Percentiles rank a stretch among this genome's conserved stretches.
Evolutionary conservation across 1,140 invertebrate species (phyloP).

Genomic region (Hyles vespertilio): DNA sequence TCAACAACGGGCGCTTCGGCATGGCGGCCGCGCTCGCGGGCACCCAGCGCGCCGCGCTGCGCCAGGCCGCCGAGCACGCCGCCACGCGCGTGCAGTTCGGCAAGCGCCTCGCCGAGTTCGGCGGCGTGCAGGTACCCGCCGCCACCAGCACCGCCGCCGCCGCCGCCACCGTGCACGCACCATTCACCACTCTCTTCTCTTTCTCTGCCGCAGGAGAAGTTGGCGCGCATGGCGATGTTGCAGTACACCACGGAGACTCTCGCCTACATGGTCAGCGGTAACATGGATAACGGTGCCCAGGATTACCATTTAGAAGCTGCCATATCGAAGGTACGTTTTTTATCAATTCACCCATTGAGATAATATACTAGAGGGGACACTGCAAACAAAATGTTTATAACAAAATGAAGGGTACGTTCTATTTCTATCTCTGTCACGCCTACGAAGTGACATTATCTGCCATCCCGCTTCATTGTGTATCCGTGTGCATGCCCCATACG

Average conservation of each 20-base stretch:
- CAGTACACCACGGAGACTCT: constrained; percentile 98
- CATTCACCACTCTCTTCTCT: not conserved
- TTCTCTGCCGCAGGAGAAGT: constrained; percentile 85
- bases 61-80: constrained; percentile 94
- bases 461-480: too few species aligned
- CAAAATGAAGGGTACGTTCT: too few species aligned
- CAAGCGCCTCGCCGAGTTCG: constrained; percentile 89
- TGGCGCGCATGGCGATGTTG: constrained; percentile 93
- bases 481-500: too few species aligned
- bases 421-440: too few species aligned
- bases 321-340: constrained; percentile 88
- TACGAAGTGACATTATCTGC: too few species aligned
- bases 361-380: too few species aligned
- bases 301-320: constrained; percentile 97
- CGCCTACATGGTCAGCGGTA: constrained; percentile 95
- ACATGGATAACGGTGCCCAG: constrained; percentile 91
- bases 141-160: not conserved
- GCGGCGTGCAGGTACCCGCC: constrained; percentile 81
- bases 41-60: constrained; percentile 93
- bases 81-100: constrained; percentile 94
- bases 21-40: constrained; percentile 96
- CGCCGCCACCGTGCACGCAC: not conserved
- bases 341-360: not conserved
- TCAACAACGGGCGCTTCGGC: constrained; percentile 99
- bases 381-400: too few species aligned